Conservation (phyloP, 1,140 invertebrate species). For the Pseudomyrmex pallidus region DNA sequence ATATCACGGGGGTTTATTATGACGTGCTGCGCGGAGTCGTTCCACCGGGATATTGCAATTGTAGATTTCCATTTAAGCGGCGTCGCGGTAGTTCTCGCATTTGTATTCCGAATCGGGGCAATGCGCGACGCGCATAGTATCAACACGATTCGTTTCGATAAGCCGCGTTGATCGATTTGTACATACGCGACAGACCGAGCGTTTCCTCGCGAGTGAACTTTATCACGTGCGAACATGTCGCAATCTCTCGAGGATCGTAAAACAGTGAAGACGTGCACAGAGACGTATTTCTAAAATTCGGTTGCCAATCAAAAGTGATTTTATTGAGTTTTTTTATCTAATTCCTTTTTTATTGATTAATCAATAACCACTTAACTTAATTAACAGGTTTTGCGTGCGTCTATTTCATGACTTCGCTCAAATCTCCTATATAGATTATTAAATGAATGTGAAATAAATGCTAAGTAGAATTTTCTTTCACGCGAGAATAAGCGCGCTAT, state of each 20-base stretch:
- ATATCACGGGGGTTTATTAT: conserved; percentile 30
- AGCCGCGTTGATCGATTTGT: conserved; percentile 26
- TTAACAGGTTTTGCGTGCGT: background rate
- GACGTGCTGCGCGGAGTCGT: background rate
- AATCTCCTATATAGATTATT: too few species aligned
- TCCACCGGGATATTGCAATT: conserved; percentile 40
- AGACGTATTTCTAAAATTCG: background rate
- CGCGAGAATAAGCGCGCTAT: background rate
- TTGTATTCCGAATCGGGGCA: conserved; percentile 37
- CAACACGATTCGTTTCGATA: conserved; percentile 16
- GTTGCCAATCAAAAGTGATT: background rate
- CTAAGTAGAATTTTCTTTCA: background rate
- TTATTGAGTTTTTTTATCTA: background rate
- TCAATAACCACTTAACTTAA: background rate
- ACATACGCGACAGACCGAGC: background rate
- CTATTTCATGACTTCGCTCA: background rate
- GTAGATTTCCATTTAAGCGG: conserved; percentile 63
- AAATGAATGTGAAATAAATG: background rate
- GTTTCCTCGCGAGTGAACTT: background rate
- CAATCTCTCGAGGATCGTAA: background rate
- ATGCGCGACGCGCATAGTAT: conserved; percentile 6
- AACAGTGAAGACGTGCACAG: background rate
- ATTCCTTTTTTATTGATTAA: background rate
- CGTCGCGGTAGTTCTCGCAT: conserved; percentile 35
- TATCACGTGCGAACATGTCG: background rate